Evolutionary conservation across 2,113 vertebrate genomes (phyloP).

Genomic region (Oriolus oriolus): DNA sequence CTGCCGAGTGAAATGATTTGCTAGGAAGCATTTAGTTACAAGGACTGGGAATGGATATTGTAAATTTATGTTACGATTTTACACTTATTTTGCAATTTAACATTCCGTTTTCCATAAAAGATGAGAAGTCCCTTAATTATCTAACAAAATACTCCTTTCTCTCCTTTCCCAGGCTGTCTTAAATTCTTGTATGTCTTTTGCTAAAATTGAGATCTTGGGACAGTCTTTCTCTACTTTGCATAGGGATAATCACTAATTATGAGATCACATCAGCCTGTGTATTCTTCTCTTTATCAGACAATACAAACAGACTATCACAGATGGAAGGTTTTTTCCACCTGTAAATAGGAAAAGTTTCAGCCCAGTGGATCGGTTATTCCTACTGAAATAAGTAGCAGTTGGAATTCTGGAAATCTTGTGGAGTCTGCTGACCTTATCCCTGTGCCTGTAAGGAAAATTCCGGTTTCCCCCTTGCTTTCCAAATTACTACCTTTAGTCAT

Average conservation of each 20-base stretch:
- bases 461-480: neutral
- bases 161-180: neutral
- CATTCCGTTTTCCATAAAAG: neutral
- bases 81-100: neutral
- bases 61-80: neutral
- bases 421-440: neutral
- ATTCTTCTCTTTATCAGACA: neutral
- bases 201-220: neutral
- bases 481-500: neutral
- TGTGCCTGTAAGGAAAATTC: neutral
- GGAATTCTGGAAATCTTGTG: neutral
- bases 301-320: neutral
- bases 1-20: neutral
- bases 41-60: neutral
- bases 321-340: neutral
- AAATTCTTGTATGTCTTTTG: neutral
- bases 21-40: neutral
- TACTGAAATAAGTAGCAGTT: neutral
- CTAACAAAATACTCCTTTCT: neutral
- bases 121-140: neutral
- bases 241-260: neutral
- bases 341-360: neutral
- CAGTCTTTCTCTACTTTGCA: neutral
- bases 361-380: neutral
- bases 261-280: fast-evolving